Conservation (phyloP, 92 coral and sea anemone genomes). For the Nematostella vectensis region DNA sequence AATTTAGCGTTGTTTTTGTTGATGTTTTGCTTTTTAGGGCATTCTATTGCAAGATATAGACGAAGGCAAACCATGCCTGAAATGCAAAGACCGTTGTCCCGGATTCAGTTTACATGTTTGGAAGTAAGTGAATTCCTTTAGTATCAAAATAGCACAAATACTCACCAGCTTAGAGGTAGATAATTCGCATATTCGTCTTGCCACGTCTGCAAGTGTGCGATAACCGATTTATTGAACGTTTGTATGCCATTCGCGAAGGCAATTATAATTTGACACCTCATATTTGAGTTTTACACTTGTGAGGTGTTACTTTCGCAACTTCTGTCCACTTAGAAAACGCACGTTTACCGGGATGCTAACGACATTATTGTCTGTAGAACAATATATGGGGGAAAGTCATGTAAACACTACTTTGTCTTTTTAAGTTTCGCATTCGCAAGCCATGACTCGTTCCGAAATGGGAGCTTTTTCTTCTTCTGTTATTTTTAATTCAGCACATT, state of each 20-base stretch:
- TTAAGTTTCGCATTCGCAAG: no score
- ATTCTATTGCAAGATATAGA: conserved; percentile 77
- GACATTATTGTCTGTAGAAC: no score
- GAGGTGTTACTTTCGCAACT: neutral
- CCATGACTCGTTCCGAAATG: no score
- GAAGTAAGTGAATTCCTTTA: conserved; percentile 40
- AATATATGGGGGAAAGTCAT: no score
- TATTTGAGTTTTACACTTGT: neutral
- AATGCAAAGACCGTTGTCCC: conserved; percentile 71
- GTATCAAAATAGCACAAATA: neutral
- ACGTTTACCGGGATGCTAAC: no score
- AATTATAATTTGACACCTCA: conserved; percentile 1
- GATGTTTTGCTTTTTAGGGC: conserved; percentile 37
- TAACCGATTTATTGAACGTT: neutral
- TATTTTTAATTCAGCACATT: no score
- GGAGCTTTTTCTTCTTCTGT: no score
- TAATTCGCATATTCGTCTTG: neutral
- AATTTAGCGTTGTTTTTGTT: no score
- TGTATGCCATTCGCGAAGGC: neutral
- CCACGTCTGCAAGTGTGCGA: neutral
- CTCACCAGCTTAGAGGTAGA: neutral
- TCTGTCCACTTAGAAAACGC: neutral
- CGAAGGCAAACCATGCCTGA: conserved; percentile 79
- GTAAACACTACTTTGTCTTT: no score
- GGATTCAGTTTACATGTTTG: conserved; percentile 86